Evolutionary conservation across 2,888 invertebrate genomes (phyloP), one percentile per base, ranked within the genome.

Genomic region (Sturmia bella): DNA sequence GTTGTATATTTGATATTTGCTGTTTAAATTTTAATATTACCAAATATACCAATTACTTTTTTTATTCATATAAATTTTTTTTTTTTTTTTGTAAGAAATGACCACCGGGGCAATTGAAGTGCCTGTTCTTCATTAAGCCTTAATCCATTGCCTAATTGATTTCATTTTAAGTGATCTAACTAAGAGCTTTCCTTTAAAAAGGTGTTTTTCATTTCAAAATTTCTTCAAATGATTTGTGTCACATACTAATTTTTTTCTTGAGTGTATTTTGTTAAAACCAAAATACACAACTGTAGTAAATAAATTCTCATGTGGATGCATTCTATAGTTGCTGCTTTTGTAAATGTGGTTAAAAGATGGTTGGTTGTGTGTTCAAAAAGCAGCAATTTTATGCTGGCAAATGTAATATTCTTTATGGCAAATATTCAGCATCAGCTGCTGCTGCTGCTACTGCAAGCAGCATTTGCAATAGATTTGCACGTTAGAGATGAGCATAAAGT

Each of bases 321-420:
- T 77, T 48, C 50, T 56, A 9, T 72, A 59, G 41, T 59, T 48
- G 52, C 48, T 57, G 45, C 45, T 32, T 27, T 59, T 72, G 48
- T 41, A 41, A 72, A 72, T 72, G 72, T 48, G 68, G 76, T 76
- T 37, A 48, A n/a, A n/a, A 50, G 21, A 70, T 50, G 52, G 41
- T 24, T 24, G 32, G n/a, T 13, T 6, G 41, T 24, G 12, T 19
- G 12, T 32, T 19, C 2, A 15, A 27, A 3, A 27, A 27, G 32
- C 32, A 27, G 56, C 50, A 61, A 32, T 59, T 32, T 32, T 45
- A 50, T 70, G 52, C 52, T 72, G 59, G 66, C 72, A 72, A 72
- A 45, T 17, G 69, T 43, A 61, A 69, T 56, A 76, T 61, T 76
- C 61, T 72, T 61, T 41, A 64, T 57, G 48, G 72, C 59, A 72